Conservation (phyloP, 2,888 invertebrate genomes). For the Apocheima hispidaria region DNA sequence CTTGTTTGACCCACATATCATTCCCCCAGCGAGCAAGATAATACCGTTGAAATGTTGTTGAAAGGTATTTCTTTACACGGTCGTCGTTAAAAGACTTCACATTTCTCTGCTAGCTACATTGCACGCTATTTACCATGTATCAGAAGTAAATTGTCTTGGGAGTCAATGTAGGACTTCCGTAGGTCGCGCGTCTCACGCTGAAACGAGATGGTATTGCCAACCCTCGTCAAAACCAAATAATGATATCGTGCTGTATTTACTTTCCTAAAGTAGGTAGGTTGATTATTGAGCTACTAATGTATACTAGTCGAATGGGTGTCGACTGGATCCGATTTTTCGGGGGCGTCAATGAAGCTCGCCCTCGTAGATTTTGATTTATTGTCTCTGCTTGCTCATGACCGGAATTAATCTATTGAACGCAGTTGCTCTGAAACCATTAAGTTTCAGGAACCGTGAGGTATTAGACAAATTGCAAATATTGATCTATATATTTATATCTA, state of each 20-base stretch:
- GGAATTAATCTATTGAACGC: conserved; percentile 52
- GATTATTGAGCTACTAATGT: conserved; percentile 15
- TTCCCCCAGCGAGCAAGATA: conserved; percentile 46
- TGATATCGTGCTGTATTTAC: conserved; percentile 35
- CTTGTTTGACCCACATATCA: conserved; percentile 55
- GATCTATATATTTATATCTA: too few relatives aligned
- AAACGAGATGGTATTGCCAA: conserved; percentile 34
- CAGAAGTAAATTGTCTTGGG: conserved; percentile 25
- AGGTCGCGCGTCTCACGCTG: conserved; percentile 9
- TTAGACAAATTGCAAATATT: too few relatives aligned
- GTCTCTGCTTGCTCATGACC: conserved; percentile 53
- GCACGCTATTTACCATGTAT: conserved; percentile 29
- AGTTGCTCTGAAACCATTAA: conserved; percentile 35
- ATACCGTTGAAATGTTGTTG: conserved; percentile 46
- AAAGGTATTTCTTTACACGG: conserved; percentile 33
- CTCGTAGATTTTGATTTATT: conserved; percentile 56
- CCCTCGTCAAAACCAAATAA: conserved; percentile 41
- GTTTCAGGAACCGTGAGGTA: not conserved
- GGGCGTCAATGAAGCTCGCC: conserved; percentile 52
- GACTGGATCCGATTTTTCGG: conserved; percentile 44
- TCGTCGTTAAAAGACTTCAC: conserved; percentile 17
- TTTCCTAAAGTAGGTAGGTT: conserved; percentile 16
- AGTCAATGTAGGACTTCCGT: conserved; percentile 23
- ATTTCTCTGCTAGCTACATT: conserved; percentile 19
- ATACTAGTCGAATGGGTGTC: conserved; percentile 29